These are phyloP conservation scores for Epinotia demarniana DNA, from an alignment of 2,888 invertebrate species.

Conservation along the genomic window DNA sequence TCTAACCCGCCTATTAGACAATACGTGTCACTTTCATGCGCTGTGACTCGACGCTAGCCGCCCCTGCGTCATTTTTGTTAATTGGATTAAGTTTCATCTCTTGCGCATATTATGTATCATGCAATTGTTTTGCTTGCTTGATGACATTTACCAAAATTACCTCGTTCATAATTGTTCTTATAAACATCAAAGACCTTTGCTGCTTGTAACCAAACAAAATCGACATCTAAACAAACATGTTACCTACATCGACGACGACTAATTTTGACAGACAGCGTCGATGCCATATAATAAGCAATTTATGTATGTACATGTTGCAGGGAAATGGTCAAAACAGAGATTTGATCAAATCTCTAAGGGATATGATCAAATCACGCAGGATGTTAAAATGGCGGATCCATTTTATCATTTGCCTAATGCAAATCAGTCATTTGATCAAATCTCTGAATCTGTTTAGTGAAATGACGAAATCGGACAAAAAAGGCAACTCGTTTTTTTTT, in stretches of 20 bases:
- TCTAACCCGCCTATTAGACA: constrained; percentile 16
- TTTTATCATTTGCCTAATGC: too few relatives aligned
- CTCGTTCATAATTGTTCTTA: background rate
- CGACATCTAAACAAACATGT: background rate
- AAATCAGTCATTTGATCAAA: too few relatives aligned
- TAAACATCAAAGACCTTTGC: background rate
- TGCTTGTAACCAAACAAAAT: background rate
- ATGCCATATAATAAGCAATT: constrained; percentile 9
- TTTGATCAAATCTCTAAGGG: too few relatives aligned
- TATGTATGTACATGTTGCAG: too few relatives aligned
- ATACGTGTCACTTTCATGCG: constrained; percentile 26
- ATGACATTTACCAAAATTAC: constrained; percentile 1
- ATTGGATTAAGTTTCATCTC: constrained; percentile 22
- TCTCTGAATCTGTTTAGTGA: too few relatives aligned
- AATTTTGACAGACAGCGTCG: constrained; percentile 4
- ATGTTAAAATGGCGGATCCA: too few relatives aligned
- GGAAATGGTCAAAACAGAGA: too few relatives aligned
- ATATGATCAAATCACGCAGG: too few relatives aligned
- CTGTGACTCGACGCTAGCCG: constrained; percentile 14
- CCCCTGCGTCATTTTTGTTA: constrained; percentile 24
- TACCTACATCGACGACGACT: background rate
- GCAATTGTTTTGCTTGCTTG: background rate
- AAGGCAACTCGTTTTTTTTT: too few relatives aligned
- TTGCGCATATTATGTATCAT: background rate
- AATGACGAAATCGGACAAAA: too few relatives aligned